Evolutionary conservation across 1,140 invertebrate species (phyloP).

Genomic region (Cydia pomonella): DNA sequence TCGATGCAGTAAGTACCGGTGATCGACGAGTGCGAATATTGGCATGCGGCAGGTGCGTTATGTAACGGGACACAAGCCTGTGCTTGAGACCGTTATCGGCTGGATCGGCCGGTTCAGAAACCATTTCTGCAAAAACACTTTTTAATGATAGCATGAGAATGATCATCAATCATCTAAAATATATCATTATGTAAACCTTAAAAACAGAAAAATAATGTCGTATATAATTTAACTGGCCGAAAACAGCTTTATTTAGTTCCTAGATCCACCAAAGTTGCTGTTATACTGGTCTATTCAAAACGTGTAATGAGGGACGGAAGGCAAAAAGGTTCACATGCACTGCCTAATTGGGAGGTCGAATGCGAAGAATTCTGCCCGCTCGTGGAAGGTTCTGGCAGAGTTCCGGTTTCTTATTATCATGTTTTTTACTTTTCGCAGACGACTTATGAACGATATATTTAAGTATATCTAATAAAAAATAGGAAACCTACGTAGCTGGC

Average conservation of each 20-base stretch:
- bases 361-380: constrained; percentile 50
- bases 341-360: constrained; percentile 52
- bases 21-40: constrained; percentile 57
- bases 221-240: not conserved
- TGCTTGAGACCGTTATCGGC: constrained; percentile 29
- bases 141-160: not conserved
- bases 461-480: not conserved
- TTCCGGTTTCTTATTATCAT: constrained; percentile 26
- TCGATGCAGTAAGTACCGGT: constrained; percentile 76
- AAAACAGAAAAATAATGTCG: not conserved
- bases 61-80: constrained; percentile 62
- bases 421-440: not conserved
- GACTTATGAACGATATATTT: not conserved
- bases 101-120: constrained; percentile 40
- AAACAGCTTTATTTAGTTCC: not conserved
- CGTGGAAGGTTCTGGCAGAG: constrained; percentile 39
- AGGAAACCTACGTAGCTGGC: not conserved
- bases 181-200: too few species aligned
- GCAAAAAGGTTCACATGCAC: constrained; percentile 32
- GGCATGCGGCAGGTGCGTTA: constrained; percentile 69
- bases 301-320: constrained; percentile 34
- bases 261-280: not conserved
- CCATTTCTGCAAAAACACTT: not conserved
- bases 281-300: constrained; percentile 37
- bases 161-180: not conserved